Base-by-base conservation (phyloP, 2,888 invertebrate genomes). In the Apeira syringaria region DNA sequence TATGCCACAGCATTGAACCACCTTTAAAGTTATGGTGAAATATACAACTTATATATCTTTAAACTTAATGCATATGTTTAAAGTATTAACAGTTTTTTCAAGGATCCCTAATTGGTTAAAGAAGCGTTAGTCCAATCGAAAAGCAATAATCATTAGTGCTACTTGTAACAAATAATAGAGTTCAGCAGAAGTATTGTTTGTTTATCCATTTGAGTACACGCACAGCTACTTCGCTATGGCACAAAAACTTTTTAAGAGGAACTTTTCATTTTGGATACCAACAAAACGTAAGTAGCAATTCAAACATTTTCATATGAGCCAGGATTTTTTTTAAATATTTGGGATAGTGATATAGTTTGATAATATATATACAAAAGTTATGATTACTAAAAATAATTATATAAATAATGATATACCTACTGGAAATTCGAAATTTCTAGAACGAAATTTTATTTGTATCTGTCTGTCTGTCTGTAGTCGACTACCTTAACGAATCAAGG, bases 191-290 rank as follows among this genome's bases (percentile, higher is more conserved):
- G 24, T 30, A 26, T 28, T 45, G 8, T 3, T 20, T 29, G 20
- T 38, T 27, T 26, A 34, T 27, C 8, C 13, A 26, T 17, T 25
- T 12, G 31, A 13, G 29, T 36, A 7, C 13, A 24, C 13, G 13
- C 31, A 25, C 9, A 5, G 10, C 12, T 10, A 32, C 29, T 40
- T 38, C 50, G 38, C 41, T 8, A 79, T 79, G 79, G 52, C 55
- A 3, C 63, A 55, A 15, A 68, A 55, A 8, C 39, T 33, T 10
- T 50, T 55, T 0, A 69, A 50, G 24, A 72, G 56, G 48, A 73
- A 54, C 32, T 25, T 66, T 22, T 44, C 61, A 0, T 67, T 71
- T 42, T 80, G 80, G 81, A 62, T 77, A 17, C 74, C 78, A 1
- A 45, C 61, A 1, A 78, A 73, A 61, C 71, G 83, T 82, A 56